Conservation (phyloP, 92 coral and sea anemone species). For the Porites evermanni region DNA sequence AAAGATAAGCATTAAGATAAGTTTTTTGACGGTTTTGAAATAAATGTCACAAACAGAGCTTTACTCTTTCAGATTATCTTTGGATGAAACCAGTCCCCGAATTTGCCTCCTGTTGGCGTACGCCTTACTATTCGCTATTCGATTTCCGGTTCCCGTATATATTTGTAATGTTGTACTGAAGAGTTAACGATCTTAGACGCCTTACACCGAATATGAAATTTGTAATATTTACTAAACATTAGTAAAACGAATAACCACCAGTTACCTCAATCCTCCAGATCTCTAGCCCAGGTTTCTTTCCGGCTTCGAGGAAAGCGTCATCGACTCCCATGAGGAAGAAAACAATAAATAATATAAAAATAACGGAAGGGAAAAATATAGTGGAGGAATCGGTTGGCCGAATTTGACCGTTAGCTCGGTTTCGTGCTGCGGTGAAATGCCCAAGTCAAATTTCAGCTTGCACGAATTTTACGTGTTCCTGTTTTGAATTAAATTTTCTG, state of each 20-base stretch:
- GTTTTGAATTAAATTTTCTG: background rate
- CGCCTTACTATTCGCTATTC: too few species aligned
- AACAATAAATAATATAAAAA: conserved; percentile 2
- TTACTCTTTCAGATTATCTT: background rate
- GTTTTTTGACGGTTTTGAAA: too few species aligned
- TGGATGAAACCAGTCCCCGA: background rate
- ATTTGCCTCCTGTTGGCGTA: background rate
- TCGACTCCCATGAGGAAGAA: conserved; percentile 80
- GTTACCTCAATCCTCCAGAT: conserved; percentile 98
- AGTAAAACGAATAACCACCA: background rate
- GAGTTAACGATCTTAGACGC: background rate
- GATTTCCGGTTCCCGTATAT: too few species aligned
- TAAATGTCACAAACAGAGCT: background rate
- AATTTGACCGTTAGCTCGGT: background rate
- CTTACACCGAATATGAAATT: background rate
- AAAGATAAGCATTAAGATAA: too few species aligned
- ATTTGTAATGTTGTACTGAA: background rate
- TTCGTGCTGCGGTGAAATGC: background rate
- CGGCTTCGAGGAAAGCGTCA: conserved; percentile 91
- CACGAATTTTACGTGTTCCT: background rate
- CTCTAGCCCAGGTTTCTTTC: conserved; percentile 85
- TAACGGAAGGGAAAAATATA: conserved; percentile 1
- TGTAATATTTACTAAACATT: background rate
- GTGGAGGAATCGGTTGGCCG: background rate
- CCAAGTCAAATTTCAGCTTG: background rate